A percentile compares a stretch with the other conserved stretches of the same genome.
Conservation (phyloP, 1,140 invertebrate genomes). For the Micrasema minimum region DNA sequence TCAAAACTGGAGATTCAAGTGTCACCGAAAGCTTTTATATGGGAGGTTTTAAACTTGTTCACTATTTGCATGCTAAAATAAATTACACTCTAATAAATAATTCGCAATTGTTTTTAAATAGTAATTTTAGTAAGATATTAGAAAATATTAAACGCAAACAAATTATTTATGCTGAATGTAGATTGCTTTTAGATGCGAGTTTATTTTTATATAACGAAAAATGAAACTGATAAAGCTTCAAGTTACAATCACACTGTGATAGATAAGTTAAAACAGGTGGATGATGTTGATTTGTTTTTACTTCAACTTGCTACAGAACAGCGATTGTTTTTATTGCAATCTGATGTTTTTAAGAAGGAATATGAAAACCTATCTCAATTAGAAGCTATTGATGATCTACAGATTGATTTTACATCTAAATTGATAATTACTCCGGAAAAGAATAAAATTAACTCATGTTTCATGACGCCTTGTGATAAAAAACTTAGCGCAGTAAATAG, state of each 20-base stretch:
- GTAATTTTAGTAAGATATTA: constrained; percentile 7
- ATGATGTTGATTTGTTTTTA: constrained; percentile 11
- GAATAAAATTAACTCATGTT: constrained; percentile 2
- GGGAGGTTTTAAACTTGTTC: constrained; percentile 42
- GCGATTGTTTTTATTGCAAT: constrained; percentile 43
- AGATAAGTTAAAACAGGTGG: constrained; percentile 4
- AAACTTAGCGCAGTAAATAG: constrained; percentile 21
- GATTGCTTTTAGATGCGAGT: constrained; percentile 38
- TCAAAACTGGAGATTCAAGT: constrained; percentile 39
- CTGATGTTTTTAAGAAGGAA: constrained; percentile 36
- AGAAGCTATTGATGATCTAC: constrained; percentile 31
- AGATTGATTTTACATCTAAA: constrained; percentile 38
- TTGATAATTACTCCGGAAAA: constrained; percentile 47
- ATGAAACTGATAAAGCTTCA: constrained; percentile 41
- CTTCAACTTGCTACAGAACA: constrained; percentile 45
- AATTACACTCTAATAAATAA: constrained; percentile 32
- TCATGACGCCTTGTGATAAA: constrained; percentile 36
- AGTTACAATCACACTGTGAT: constrained; percentile 32
- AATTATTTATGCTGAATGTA: constrained; percentile 34
- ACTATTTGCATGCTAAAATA: constrained; percentile 33
- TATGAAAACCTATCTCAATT: constrained; percentile 23
- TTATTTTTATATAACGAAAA: constrained; percentile 43
- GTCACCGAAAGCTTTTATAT: constrained; percentile 40
- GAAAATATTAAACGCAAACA: constrained; percentile 16
- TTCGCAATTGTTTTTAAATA: constrained; percentile 21